Percentiles rank a stretch among this genome's conserved stretches.
phyloP scores from a whole-genome alignment of 2,888 invertebrate genomes.

The Chymomyza procnemis region DNA sequence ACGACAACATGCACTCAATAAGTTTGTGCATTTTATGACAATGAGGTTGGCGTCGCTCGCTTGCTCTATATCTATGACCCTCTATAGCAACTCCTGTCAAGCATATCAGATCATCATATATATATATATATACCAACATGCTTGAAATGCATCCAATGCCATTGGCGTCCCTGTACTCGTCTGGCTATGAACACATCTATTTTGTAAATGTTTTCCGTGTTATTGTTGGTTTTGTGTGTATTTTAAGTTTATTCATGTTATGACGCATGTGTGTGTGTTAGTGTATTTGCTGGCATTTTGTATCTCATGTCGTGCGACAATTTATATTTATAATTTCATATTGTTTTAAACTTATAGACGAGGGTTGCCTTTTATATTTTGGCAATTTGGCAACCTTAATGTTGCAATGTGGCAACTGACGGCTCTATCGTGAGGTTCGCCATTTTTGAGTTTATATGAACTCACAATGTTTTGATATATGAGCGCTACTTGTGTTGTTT shows the following conservation, averaged over 20 bases:
- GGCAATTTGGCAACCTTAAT: no score
- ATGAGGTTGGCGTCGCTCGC: slow-evolving; percentile 26
- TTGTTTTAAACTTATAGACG: neutral
- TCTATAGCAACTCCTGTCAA: neutral
- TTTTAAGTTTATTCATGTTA: neutral
- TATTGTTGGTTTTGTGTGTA: neutral
- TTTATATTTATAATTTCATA: slow-evolving; percentile 16
- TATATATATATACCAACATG: no score
- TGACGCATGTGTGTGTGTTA: slow-evolving; percentile 1
- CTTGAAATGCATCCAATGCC: slow-evolving; percentile 8
- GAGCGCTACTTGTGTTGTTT: no score
- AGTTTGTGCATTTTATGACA: slow-evolving; percentile 55
- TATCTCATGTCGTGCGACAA: slow-evolving; percentile 27
- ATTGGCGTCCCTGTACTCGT: slow-evolving; percentile 10
- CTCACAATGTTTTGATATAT: no score
- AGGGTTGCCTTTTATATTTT: no score
- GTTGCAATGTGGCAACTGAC: no score
- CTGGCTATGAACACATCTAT: slow-evolving; percentile 35
- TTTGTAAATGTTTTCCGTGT: slow-evolving; percentile 12
- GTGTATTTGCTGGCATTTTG: slow-evolving; percentile 27
- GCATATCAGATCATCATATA: neutral
- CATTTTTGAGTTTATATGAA: no score
- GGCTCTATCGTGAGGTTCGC: no score
- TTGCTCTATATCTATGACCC: neutral
- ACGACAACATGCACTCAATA: slow-evolving; percentile 58